Evolutionary conservation across 2,888 invertebrate species (phyloP), one percentile per base, ranked within the genome.

Genomic region (Polyommatus icarus): DNA sequence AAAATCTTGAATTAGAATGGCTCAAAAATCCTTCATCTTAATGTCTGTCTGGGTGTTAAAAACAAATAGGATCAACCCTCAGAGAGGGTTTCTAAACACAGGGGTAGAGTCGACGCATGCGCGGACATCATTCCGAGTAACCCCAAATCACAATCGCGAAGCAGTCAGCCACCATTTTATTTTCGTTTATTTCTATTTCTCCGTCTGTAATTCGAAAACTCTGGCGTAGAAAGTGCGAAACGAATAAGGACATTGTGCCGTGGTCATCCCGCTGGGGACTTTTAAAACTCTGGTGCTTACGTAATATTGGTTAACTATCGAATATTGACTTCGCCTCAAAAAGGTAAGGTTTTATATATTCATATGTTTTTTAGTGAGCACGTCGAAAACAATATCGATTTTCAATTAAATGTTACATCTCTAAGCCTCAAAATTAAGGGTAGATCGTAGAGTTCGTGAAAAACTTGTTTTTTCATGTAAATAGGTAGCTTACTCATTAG

Each of bases 161-260:
- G 83, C 81, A 80, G 78, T 80, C 79, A 80, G 85, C 89, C 91
- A 85, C 92, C 93, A 93, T 93, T 90, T 93, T 93, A 89, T 87
- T 89, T 91, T 84, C 80, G 81, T 82, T 82, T 87, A 86, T 87
- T 87, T 85, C 84, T 80, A 85, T 84, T 87, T 61, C 79, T 79
- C 80, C 86, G 86, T 80, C 83, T 54, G 46, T 29, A 18, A 75
- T 50, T 75, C 24, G 7, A 75, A 75, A 75, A 75, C 46, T 40
- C 46, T 50, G 54, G 24, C 54, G 15, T 54, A 75, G 18, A 50
- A 24, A 75, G 75, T 54, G 75, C 18, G 18, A 40, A 72, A 72
- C 40, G 15, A 75, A 6, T 12, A 0, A 54, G 75, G 54, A 24
- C 54, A 7, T 15, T 54, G 54, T 54, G 50, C 54, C 24, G 50